phyloP scores from a whole-genome alignment of 2,797 vertebrate species.

The Peromyscus nudipes region DNA sequence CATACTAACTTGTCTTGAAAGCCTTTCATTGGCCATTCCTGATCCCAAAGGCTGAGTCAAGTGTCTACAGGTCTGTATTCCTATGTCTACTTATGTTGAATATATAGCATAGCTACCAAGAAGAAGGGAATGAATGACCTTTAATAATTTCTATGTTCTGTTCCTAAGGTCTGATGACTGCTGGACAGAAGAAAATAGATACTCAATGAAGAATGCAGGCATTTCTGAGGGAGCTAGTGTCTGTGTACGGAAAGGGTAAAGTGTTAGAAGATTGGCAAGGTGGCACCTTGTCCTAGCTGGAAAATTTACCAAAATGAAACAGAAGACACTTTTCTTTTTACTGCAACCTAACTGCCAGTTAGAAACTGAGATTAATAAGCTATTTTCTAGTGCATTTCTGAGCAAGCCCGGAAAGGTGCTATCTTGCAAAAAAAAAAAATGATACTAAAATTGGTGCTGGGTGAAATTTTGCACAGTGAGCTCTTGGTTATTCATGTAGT shows the following conservation, averaged over 20 bases:
- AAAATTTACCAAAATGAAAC: constrained; percentile 65
- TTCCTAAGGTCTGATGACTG: not conserved
- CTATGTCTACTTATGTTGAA: not conserved
- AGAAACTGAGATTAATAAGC: constrained; percentile 79
- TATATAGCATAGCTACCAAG: not conserved
- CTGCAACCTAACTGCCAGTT: constrained; percentile 69
- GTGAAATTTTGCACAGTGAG: constrained; percentile 65
- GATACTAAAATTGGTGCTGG: constrained; percentile 69
- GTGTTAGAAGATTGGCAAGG: constrained; percentile 33
- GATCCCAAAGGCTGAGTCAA: not conserved
- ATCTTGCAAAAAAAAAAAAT: constrained; percentile 73
- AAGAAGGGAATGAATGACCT: not conserved
- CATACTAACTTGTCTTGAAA: not conserved
- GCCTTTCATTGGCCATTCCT: not conserved
- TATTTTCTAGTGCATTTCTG: constrained; percentile 74
- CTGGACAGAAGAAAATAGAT: constrained; percentile 5
- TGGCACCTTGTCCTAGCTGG: not conserved
- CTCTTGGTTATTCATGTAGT: constrained; percentile 72
- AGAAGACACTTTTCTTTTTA: constrained; percentile 64
- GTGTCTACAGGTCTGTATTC: not conserved
- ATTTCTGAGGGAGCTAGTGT: constrained; percentile 3
- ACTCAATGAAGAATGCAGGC: constrained; percentile 48
- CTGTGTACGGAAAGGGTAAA: not conserved
- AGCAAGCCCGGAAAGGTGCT: constrained; percentile 74
- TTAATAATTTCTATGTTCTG: constrained; percentile 6